Evolutionary conservation across 2,797 vertebrate genomes (phyloP).

Genomic region (Amblyraja radiata): DNA sequence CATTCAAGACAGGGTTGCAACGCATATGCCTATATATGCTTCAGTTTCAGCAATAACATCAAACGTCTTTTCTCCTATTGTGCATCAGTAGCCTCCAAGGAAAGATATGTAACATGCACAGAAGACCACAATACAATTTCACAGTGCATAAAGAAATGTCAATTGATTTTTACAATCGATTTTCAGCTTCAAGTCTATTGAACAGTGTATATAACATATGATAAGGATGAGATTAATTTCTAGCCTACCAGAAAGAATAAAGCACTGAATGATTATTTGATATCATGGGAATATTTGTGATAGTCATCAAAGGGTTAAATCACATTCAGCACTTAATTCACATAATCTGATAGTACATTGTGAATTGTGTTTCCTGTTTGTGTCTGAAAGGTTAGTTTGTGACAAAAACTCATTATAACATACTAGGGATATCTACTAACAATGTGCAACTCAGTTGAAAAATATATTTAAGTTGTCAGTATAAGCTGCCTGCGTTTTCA

Average conservation of each 20-base stretch:
- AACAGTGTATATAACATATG: not conserved
- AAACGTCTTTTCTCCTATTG: too few relatives aligned
- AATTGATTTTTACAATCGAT: not conserved
- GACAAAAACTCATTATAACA: conserved; percentile 38
- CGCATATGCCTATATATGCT: too few relatives aligned
- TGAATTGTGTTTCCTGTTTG: conserved; percentile 30
- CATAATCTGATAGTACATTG: conserved; percentile 28
- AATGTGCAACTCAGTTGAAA: conserved; percentile 84
- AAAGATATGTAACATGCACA: too few relatives aligned
- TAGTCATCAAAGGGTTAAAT: conserved; percentile 24
- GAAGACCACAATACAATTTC: too few relatives aligned
- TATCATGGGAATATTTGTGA: not conserved
- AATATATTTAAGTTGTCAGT: conserved; percentile 99
- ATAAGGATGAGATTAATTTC: not conserved
- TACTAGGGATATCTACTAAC: conserved; percentile 33
- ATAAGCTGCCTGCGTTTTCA: conserved; percentile 99
- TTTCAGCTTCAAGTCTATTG: not conserved
- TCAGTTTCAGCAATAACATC: too few relatives aligned
- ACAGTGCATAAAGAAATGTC: too few relatives aligned
- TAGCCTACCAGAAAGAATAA: not conserved
- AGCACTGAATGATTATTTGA: conserved; percentile 18
- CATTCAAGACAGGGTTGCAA: too few relatives aligned
- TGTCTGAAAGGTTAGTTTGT: conserved; percentile 35
- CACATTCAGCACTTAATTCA: conserved; percentile 17
- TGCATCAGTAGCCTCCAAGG: too few relatives aligned